phyloP scores from a whole-genome alignment of 2,888 invertebrate species.

The Nephrotoma flavescens region DNA sequence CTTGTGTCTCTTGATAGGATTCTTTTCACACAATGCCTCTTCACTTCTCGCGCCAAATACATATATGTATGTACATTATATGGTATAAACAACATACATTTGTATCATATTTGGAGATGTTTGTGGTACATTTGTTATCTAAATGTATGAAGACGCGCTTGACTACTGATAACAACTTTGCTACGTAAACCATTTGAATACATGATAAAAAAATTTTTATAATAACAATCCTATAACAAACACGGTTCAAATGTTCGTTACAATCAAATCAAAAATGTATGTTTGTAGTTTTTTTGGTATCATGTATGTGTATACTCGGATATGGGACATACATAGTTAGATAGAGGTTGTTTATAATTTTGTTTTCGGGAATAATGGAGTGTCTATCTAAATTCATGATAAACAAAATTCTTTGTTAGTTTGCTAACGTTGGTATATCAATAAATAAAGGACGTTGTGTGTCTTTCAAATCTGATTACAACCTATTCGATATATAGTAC shows the following conservation, averaged over 20 bases:
- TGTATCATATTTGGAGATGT: not conserved
- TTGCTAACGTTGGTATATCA: too few relatives aligned
- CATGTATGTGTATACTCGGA: not conserved
- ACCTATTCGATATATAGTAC: too few relatives aligned
- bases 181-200: not conserved
- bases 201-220: not conserved
- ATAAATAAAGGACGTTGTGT: too few relatives aligned
- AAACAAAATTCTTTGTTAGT: too few relatives aligned
- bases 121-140: not conserved
- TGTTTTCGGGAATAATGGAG: not conserved
- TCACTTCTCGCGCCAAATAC: not conserved
- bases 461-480: too few relatives aligned
- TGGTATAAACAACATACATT: not conserved
- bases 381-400: not conserved
- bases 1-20: not conserved
- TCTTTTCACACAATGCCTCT: not conserved
- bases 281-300: not conserved
- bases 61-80: not conserved
- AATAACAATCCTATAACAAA: not conserved
- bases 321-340: not conserved
- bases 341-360: not conserved
- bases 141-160: not conserved
- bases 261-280: not conserved
- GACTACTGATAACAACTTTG: not conserved
- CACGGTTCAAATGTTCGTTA: not conserved